Percentiles rank a stretch among this genome's conserved stretches.
These are phyloP conservation scores for Choreutis nemorana DNA, from an alignment of 2,888 invertebrate genomes.

Conservation along the genomic window DNA sequence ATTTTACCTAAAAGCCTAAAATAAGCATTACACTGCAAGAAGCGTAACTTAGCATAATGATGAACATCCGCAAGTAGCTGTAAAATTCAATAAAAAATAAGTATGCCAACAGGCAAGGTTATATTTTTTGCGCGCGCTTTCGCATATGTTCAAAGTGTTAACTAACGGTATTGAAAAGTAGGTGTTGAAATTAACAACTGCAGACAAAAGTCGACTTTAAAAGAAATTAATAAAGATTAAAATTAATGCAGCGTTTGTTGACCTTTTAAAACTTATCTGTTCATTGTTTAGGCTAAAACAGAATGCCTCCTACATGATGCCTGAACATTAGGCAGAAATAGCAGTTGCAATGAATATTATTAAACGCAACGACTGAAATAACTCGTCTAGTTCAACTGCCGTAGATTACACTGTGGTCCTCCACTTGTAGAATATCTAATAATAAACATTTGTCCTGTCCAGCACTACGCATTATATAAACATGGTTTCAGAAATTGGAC, in stretches of 20 bases:
- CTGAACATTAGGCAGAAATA: slow-evolving; percentile 16
- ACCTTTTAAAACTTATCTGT: neutral
- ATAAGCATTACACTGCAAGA: slow-evolving; percentile 10
- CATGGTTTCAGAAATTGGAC: slow-evolving; percentile 31
- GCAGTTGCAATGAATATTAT: slow-evolving; percentile 42
- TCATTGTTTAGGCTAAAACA: neutral
- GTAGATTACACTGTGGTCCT: slow-evolving; percentile 50
- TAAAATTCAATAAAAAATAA: slow-evolving; percentile 28
- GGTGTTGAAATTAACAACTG: slow-evolving; percentile 1
- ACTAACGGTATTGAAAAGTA: slow-evolving; percentile 6
- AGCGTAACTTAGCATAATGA: no score
- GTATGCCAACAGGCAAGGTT: slow-evolving; percentile 18
- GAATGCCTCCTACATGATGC: slow-evolving; percentile 1
- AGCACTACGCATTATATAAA: slow-evolving; percentile 41
- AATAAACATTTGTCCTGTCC: no score
- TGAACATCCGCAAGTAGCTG: no score
- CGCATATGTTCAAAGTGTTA: slow-evolving; percentile 29
- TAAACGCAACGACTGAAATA: slow-evolving; percentile 46
- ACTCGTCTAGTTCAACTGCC: slow-evolving; percentile 45
- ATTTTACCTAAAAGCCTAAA: slow-evolving; percentile 9
- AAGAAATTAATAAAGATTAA: neutral
- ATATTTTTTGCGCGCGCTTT: slow-evolving; percentile 27
- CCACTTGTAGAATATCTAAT: slow-evolving; percentile 47
- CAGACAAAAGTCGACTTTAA: slow-evolving; percentile 2
- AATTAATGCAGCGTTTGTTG: no score